Evolutionary conservation across 2,888 invertebrate genomes (phyloP).

Genomic region (Sphaerophoria rueppellii): DNA sequence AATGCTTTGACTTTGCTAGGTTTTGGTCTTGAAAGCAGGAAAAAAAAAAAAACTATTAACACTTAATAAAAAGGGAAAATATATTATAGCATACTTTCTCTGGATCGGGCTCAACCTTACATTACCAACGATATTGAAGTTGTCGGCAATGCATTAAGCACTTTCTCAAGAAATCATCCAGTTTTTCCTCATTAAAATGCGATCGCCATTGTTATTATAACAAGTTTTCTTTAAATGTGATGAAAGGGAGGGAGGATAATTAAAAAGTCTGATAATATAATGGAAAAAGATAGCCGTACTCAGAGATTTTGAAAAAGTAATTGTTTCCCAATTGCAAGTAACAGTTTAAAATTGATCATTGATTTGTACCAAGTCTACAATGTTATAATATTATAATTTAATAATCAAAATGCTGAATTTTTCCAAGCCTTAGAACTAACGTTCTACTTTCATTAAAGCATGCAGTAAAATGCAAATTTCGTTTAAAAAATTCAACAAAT

Average conservation of each 20-base stretch:
- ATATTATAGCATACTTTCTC: constrained; percentile 67
- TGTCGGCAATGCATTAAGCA: constrained; percentile 35
- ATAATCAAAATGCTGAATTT: too few relatives aligned
- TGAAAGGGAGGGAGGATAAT: constrained; percentile 6
- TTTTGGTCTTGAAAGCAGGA: constrained; percentile 31
- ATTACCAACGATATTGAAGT: constrained; percentile 49
- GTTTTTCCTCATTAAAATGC: constrained; percentile 36
- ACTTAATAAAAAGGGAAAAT: constrained; percentile 66
- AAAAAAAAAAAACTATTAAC: constrained; percentile 13
- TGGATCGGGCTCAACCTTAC: constrained; percentile 32
- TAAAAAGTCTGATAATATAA: too few relatives aligned
- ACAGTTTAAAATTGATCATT: too few relatives aligned
- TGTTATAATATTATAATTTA: too few relatives aligned
- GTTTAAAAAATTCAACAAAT: too few relatives aligned
- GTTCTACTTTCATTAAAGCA: too few relatives aligned
- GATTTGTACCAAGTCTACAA: too few relatives aligned
- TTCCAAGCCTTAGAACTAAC: too few relatives aligned
- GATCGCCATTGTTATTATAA: neutral
- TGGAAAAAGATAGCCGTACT: too few relatives aligned
- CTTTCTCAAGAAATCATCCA: constrained; percentile 54
- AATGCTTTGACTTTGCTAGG: constrained; percentile 37
- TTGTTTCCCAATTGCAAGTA: too few relatives aligned
- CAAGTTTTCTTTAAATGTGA: constrained; percentile 33
- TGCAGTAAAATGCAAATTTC: too few relatives aligned
- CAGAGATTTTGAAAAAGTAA: too few relatives aligned